These are phyloP conservation scores for Meriones psammophilus DNA, from an alignment of 2,797 vertebrate species.

Conservation along the genomic window DNA sequence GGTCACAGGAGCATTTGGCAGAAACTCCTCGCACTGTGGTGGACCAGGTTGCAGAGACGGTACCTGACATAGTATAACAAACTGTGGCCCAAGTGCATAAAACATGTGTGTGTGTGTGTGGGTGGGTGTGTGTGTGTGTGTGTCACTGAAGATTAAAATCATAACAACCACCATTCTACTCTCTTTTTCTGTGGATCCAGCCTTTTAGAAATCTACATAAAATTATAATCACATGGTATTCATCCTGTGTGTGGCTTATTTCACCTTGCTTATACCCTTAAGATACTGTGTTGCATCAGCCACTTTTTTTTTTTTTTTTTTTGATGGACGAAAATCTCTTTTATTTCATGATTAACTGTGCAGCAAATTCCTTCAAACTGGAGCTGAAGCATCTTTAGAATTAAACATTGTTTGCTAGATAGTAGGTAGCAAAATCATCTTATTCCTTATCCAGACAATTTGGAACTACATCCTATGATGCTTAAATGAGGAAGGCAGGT, in stretches of 20 bases:
- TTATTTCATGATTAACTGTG: not conserved
- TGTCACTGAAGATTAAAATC: not conserved
- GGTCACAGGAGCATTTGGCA: not conserved
- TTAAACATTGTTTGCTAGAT: conserved; percentile 38
- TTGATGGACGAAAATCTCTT: not conserved
- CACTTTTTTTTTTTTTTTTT: not conserved
- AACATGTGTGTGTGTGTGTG: not conserved
- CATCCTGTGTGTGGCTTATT: not conserved
- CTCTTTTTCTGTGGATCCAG: not conserved
- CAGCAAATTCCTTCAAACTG: conserved; percentile 12
- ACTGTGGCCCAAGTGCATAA: not conserved
- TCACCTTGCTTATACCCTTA: not conserved
- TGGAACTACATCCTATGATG: not conserved
- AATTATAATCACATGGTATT: not conserved
- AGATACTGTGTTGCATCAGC: not conserved
- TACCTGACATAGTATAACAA: not conserved
- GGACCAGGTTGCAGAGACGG: not conserved
- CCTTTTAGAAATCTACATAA: not conserved
- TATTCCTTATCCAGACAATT: conserved; percentile 28
- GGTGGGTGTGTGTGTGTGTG: not conserved
- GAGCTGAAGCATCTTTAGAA: conserved; percentile 48
- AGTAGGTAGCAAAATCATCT: not conserved
- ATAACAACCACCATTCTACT: not conserved
- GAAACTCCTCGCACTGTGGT: not conserved
- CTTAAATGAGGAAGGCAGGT: conserved; percentile 13